A percentile compares a stretch with the other conserved stretches of the same genome.
Conservation (phyloP, 2,797 vertebrate genomes). For the Phataginus tetradactyla region DNA sequence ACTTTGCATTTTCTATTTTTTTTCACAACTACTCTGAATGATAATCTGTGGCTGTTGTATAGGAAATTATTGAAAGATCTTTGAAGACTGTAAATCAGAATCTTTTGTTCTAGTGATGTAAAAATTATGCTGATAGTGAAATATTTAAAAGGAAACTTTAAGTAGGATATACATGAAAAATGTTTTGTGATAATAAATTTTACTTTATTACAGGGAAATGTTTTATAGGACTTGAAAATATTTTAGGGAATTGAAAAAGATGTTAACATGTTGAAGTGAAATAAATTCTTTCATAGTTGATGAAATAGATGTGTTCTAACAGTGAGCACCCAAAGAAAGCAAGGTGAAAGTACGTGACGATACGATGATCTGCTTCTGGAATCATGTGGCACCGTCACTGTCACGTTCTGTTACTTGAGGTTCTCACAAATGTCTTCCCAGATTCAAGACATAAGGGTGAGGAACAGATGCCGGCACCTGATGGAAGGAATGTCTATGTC, state of each 20-base stretch:
- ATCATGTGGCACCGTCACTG: not conserved
- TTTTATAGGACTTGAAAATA: not conserved
- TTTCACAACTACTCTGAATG: conserved; percentile 39
- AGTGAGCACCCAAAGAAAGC: not conserved
- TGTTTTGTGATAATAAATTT: not conserved
- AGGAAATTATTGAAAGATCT: conserved; percentile 10
- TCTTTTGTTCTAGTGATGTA: conserved; percentile 33
- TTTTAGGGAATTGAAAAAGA: not conserved
- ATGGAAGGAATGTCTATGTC: not conserved
- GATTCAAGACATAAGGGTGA: not conserved
- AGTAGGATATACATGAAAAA: not conserved
- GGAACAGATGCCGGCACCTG: not conserved
- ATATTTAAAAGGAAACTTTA: conserved; percentile 8
- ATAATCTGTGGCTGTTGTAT: not conserved
- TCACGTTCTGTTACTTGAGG: not conserved
- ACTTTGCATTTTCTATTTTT: not conserved
- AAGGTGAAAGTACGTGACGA: not conserved
- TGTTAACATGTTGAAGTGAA: not conserved
- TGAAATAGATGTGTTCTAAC: not conserved
- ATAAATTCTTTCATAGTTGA: not conserved
- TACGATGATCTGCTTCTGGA: not conserved
- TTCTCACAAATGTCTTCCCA: not conserved
- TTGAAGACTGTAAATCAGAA: not conserved
- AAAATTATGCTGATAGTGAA: conserved; percentile 3
- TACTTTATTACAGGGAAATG: not conserved